A percentile compares a stretch with the other conserved stretches of the same genome.
phyloP scores from a whole-genome alignment of 1,140 invertebrate genomes.

The Drosophila ercepeae region DNA sequence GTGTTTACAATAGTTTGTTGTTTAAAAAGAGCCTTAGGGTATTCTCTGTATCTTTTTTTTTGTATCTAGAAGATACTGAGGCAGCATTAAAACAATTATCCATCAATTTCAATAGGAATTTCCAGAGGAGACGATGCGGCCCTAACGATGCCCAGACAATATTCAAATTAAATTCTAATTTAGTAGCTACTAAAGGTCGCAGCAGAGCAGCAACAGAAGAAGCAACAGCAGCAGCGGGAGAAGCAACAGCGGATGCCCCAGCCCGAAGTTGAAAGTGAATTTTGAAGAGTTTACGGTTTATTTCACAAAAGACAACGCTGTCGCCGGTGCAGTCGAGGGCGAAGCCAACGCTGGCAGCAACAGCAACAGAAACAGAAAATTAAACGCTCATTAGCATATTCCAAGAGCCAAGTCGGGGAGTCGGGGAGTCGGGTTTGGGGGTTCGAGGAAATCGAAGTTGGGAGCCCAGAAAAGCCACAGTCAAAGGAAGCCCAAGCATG shows the following conservation, averaged over 20 bases:
- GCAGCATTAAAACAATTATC: conserved; percentile 50
- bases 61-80: not conserved
- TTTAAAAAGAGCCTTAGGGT: too few species aligned
- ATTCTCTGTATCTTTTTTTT: too few species aligned
- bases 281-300: conserved; percentile 63
- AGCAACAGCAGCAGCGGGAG: conserved; percentile 1
- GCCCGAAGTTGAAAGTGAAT: conserved; percentile 69
- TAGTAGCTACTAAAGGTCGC: conserved; percentile 58
- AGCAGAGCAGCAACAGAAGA: conserved; percentile 2
- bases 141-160: conserved; percentile 22
- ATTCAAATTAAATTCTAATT: conserved; percentile 69
- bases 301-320: conserved; percentile 10
- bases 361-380: conserved; percentile 41
- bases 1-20: too few species aligned
- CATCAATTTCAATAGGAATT: conserved; percentile 2
- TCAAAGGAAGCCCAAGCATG: conserved; percentile 23
- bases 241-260: conserved; percentile 8
- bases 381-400: conserved; percentile 78
- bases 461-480: not conserved
- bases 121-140: too few species aligned
- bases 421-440: too few species aligned
- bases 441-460: not conserved
- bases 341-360: not conserved
- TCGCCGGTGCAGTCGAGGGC: not conserved
- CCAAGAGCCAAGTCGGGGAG: conserved; percentile 11